A percentile compares a stretch with the other conserved stretches of the same genome.
Evolutionary conservation across 2,888 invertebrate species (phyloP).

Genomic region (Lithosia quadra): DNA sequence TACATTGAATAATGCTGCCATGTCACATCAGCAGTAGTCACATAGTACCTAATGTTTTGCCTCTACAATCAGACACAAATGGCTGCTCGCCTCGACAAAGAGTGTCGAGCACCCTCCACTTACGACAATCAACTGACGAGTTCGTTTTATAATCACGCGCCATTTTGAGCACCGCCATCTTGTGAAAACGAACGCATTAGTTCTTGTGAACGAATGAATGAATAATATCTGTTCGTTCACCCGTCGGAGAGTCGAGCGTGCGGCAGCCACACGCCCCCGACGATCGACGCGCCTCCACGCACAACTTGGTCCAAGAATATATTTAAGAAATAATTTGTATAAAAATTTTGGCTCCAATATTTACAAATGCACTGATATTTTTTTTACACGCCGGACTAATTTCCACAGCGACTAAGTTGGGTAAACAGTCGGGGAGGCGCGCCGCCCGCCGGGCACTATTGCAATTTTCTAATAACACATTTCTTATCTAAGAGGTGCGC

Average conservation of each 20-base stretch:
- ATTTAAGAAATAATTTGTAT: constrained; percentile 84
- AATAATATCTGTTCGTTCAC: constrained; percentile 16
- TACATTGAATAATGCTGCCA: constrained; percentile 83
- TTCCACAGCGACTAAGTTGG: constrained; percentile 79
- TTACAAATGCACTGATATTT: constrained; percentile 81
- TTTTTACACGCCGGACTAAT: constrained; percentile 82
- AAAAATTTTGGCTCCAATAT: constrained; percentile 86
- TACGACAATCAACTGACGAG: constrained; percentile 27
- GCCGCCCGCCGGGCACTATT: constrained; percentile 61
- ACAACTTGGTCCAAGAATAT: constrained; percentile 79
- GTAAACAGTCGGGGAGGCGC: constrained; percentile 62
- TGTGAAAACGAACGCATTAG: constrained; percentile 16
- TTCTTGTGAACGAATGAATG: constrained; percentile 20
- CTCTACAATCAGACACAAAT: constrained; percentile 77
- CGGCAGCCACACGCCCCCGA: constrained; percentile 50
- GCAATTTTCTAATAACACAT: constrained; percentile 84
- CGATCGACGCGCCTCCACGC: constrained; percentile 54
- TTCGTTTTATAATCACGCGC: constrained; percentile 1
- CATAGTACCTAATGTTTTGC: constrained; percentile 81
- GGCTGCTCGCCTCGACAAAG: constrained; percentile 48
- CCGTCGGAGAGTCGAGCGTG: constrained; percentile 32
- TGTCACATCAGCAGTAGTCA: constrained; percentile 76
- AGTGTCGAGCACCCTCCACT: constrained; percentile 28
- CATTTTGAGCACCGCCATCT: constrained; percentile 12
- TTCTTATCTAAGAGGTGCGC: constrained; percentile 80